These are phyloP conservation scores for Panorpa germanica DNA, from an alignment of 2,888 invertebrate species.

Conservation along the genomic window DNA sequence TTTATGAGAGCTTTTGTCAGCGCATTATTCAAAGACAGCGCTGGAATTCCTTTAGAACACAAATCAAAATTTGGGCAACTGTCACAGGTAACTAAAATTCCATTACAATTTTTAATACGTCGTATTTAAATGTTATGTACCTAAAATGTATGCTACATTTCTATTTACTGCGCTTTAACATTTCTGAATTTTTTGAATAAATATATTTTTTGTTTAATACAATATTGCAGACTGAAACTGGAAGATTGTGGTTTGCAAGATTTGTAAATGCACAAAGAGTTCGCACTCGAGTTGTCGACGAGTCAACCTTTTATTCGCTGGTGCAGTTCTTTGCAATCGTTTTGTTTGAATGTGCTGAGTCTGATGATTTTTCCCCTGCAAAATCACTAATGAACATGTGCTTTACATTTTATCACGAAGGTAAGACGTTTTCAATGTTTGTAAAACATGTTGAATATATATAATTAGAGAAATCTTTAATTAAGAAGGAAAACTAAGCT, in stretches of 20 bases:
- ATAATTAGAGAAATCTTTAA: slow-evolving; percentile 1
- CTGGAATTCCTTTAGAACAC: slow-evolving; percentile 35
- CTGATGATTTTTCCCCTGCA: slow-evolving; percentile 50
- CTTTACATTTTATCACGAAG: slow-evolving; percentile 52
- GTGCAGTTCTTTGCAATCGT: slow-evolving; percentile 52
- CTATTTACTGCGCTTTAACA: neutral
- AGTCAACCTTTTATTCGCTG: slow-evolving; percentile 45
- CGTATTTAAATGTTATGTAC: neutral
- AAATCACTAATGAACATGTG: slow-evolving; percentile 58
- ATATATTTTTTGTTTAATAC: slow-evolving; percentile 8
- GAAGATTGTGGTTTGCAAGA: slow-evolving; percentile 48
- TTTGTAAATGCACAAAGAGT: slow-evolving; percentile 44
- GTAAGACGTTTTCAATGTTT: slow-evolving; percentile 20
- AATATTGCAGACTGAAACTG: slow-evolving; percentile 30
- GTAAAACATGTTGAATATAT: slow-evolving; percentile 1
- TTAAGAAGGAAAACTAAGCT: neutral
- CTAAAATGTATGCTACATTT: slow-evolving; percentile 1
- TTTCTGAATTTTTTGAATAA: neutral
- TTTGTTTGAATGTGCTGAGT: slow-evolving; percentile 50
- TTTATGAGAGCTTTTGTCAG: slow-evolving; percentile 49
- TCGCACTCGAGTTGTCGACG: slow-evolving; percentile 37
- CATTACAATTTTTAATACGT: neutral
- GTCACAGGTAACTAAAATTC: slow-evolving; percentile 25
- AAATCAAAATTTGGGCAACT: slow-evolving; percentile 49
- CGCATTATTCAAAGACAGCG: slow-evolving; percentile 35